phyloP scores from a whole-genome alignment of 1,140 invertebrate species.

The Yoshiicerus persimilis region DNA sequence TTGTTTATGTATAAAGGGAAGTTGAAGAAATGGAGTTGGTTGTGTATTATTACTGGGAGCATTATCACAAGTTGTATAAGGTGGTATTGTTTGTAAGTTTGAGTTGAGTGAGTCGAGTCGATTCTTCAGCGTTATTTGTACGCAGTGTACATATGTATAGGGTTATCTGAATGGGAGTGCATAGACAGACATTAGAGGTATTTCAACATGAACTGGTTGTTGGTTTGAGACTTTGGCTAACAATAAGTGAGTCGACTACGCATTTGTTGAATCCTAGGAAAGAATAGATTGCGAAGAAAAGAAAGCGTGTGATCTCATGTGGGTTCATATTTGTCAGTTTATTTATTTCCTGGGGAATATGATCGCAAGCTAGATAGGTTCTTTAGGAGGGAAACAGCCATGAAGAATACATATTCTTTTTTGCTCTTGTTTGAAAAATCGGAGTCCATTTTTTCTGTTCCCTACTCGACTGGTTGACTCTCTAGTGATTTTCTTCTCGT shows the following conservation, averaged over 20 bases:
- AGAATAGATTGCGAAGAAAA: constrained; percentile 39
- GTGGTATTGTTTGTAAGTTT: neutral
- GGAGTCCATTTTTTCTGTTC: constrained; percentile 42
- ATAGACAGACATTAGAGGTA: neutral
- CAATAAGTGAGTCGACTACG: neutral
- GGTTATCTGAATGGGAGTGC: neutral
- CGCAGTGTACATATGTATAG: neutral
- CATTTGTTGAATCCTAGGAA: constrained; percentile 32
- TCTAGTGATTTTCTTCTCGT: constrained; percentile 47
- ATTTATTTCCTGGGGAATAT: constrained; percentile 47
- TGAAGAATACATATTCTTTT: constrained; percentile 25
- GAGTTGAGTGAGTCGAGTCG: neutral
- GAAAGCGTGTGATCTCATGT: constrained; percentile 39
- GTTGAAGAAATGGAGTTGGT: neutral
- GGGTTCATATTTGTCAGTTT: constrained; percentile 47
- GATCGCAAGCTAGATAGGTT: constrained; percentile 36
- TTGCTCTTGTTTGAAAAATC: constrained; percentile 44
- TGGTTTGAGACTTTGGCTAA: neutral
- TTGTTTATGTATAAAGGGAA: neutral
- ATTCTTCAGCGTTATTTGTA: neutral
- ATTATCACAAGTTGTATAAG: neutral
- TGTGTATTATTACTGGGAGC: too few relatives aligned
- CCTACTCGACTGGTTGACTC: constrained; percentile 38
- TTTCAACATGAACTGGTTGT: neutral
- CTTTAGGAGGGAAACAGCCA: constrained; percentile 15